phyloP scores from a whole-genome alignment of 2,113 vertebrate genomes.

The Pterocles gutturalis region DNA sequence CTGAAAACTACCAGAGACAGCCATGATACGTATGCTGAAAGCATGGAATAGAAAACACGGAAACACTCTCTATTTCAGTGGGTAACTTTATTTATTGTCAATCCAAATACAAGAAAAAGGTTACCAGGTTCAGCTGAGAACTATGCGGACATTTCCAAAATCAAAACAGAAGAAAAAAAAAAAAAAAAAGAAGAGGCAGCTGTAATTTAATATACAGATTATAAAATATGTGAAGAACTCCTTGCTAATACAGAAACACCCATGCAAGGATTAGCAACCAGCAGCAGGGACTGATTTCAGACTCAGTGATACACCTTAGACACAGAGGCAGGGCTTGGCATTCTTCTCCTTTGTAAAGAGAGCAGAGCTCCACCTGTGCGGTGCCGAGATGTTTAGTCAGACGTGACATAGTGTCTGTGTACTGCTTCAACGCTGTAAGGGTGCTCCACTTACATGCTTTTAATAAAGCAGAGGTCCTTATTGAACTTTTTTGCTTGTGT shows the following conservation, averaged over 20 bases:
- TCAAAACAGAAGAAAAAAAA: neutral
- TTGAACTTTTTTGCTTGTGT: neutral
- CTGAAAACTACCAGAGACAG: neutral
- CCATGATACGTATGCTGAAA: neutral
- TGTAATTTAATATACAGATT: neutral
- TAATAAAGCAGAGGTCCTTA: neutral
- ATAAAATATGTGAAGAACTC: neutral
- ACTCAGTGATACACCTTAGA: accelerated
- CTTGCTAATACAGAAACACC: neutral
- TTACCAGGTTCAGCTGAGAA: neutral
- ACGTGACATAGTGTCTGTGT: accelerated
- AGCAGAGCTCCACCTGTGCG: neutral
- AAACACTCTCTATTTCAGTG: neutral
- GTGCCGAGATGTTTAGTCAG: neutral
- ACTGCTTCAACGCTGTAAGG: neutral
- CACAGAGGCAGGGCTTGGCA: neutral
- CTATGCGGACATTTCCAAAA: neutral
- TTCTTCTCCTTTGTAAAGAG: accelerated
- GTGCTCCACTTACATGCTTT: neutral
- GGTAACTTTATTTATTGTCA: neutral
- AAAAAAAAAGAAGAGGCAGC: neutral
- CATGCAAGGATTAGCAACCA: neutral
- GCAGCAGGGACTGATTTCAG: neutral
- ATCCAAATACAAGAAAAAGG: neutral
- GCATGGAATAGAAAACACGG: neutral